Conservation (phyloP, 2,797 vertebrate species). For the Molothrus aeneus region DNA sequence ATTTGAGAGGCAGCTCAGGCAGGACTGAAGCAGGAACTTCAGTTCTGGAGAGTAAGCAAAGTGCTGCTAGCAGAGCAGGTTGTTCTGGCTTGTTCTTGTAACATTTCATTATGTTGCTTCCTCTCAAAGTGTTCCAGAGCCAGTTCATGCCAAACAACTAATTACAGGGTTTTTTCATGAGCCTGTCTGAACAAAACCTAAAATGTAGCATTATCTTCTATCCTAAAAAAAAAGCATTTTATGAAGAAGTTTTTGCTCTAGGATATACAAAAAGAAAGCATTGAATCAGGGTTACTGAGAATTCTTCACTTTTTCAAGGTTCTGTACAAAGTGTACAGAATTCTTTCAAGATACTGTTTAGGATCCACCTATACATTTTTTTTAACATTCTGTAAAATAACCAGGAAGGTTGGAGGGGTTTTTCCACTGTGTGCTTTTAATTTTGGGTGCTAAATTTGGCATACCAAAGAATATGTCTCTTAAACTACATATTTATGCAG, state of each 20-base stretch:
- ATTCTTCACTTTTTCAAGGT: neutral
- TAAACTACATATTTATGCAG: neutral
- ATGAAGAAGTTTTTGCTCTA: neutral
- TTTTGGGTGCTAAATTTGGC: neutral
- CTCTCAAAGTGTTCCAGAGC: constrained; percentile 6
- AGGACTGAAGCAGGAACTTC: neutral
- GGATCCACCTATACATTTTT: neutral
- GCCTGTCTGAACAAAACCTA: constrained; percentile 20
- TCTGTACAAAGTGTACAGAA: neutral
- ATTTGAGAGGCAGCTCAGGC: neutral
- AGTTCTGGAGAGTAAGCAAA: neutral
- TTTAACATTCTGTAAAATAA: neutral
- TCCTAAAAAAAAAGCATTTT: neutral
- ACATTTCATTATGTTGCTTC: constrained; percentile 48
- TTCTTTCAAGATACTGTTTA: neutral
- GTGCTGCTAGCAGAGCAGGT: constrained; percentile 28
- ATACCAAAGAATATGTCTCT: neutral
- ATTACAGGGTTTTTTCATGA: constrained; percentile 14
- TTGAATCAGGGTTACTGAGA: neutral
- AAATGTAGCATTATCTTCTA: neutral
- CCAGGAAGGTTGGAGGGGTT: neutral
- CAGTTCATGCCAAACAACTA: constrained; percentile 1
- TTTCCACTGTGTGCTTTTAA: neutral
- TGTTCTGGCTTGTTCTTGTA: constrained; percentile 35
- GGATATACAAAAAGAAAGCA: neutral